Evolutionary conservation across 2,888 invertebrate species (phyloP).

Genomic region (Fragum fragum): DNA sequence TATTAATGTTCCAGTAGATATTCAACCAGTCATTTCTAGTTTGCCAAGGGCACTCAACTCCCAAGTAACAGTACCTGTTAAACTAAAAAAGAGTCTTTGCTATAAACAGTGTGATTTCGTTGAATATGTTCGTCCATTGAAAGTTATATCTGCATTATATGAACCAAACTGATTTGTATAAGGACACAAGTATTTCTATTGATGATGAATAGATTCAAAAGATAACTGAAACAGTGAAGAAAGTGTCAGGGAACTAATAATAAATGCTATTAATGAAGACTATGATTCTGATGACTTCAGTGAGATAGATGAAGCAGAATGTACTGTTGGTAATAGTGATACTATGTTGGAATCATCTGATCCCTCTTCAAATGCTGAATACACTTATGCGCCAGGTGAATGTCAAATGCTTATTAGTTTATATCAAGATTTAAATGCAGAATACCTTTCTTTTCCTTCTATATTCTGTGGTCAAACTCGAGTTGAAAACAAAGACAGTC

Average conservation of each 20-base stretch:
- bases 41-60: conserved; percentile 50
- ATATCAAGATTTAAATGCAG: conserved; percentile 22
- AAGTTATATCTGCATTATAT: conserved; percentile 56
- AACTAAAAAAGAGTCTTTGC: conserved; percentile 63
- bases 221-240: neutral
- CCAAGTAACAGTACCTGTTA: conserved; percentile 58
- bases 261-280: neutral
- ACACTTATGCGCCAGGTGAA: conserved; percentile 53
- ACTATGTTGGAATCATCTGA: conserved; percentile 49
- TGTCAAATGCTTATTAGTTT: neutral
- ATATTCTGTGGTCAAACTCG: conserved; percentile 27
- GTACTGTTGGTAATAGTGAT: conserved; percentile 37
- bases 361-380: conserved; percentile 12
- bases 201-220: conserved; percentile 49
- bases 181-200: conserved; percentile 46
- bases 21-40: conserved; percentile 50
- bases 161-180: conserved; percentile 53
- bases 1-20: conserved; percentile 70
- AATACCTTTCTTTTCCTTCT: conserved; percentile 29
- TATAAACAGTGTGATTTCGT: conserved; percentile 50
- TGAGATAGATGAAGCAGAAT: conserved; percentile 39
- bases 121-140: conserved; percentile 58
- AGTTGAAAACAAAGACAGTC: neutral
- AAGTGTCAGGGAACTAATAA: neutral
- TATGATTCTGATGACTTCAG: conserved; percentile 32